These are phyloP conservation scores for Orthosia cruda DNA, from an alignment of 2,888 invertebrate genomes.

Conservation along the genomic window DNA sequence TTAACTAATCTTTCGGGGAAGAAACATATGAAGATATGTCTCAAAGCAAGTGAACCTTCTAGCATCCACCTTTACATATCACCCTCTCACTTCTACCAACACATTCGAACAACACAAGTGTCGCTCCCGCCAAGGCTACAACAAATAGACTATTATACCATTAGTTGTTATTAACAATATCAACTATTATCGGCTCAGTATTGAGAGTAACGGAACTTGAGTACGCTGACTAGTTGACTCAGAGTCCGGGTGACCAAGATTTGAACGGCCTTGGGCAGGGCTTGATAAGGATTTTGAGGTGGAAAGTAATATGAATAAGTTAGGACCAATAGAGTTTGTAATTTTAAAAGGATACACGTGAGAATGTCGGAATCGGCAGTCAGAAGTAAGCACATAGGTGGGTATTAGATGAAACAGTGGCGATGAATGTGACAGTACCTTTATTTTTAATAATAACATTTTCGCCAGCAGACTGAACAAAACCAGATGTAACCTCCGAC, in stretches of 20 bases:
- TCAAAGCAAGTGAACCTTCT: conserved; percentile 22
- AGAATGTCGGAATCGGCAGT: background rate
- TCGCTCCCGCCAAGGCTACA: conserved; percentile 53
- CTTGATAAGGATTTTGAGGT: background rate
- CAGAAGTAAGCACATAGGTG: too few species aligned
- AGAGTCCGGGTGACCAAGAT: conserved; percentile 51
- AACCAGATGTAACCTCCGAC: too few species aligned
- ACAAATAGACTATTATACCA: conserved; percentile 30
- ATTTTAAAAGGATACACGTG: background rate
- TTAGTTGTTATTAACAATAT: conserved; percentile 49
- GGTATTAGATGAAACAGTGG: too few species aligned
- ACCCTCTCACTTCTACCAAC: conserved; percentile 57
- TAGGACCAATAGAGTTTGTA: too few species aligned
- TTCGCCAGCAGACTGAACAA: too few species aligned
- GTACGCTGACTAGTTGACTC: conserved; percentile 15
- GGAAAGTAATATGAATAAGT: background rate
- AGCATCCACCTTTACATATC: rapidly evolving
- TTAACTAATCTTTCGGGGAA: too few species aligned
- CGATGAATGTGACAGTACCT: too few species aligned
- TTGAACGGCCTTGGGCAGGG: conserved; percentile 26
- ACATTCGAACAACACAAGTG: conserved; percentile 59
- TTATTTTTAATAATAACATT: too few species aligned
- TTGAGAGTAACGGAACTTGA: conserved; percentile 48
- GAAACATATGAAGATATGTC: too few species aligned
- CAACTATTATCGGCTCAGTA: conserved; percentile 25